Base-by-base conservation (phyloP, 1,140 invertebrate genomes). In the Bombus terrestris region DNA sequence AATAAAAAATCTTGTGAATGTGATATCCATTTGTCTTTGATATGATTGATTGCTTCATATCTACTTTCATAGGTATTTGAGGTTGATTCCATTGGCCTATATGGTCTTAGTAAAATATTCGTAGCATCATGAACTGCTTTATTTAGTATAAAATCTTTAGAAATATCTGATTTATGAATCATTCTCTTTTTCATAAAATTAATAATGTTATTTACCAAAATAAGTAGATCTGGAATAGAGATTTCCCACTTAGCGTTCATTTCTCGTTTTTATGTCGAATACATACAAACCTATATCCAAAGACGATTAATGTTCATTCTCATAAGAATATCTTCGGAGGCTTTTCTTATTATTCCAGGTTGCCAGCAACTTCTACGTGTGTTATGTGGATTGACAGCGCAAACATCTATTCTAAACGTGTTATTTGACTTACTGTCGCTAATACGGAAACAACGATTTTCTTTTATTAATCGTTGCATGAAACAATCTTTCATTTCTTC, bases 311-410 rank as follows among this genome's bases (percentile, higher is more conserved):
- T 89, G 22, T 89, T 92, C 88, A 92, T 92, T 64, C 84, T 85
- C 32, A 59, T 37, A n/a, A 92, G 79, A 37, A 92, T 83, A n/a
- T 92, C 85, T 37, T 92, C 83, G 8, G 75, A 89, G 72, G 89
- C 89, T 59, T 47, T 87, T 47, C n/a, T 77, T 39, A 92, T 68
- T 64, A 83, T 83, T 79, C 89, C 88, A 32, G 74, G 37, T 35
- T 83, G 22, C 81, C 79, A 91, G 39, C 83, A 76, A 66, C 43
- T 87, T 83, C 81, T 85, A 71, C 43, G 37, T 32, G n/a, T 41
- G 39, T 74, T 84, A 69, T 71, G 41, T 32, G 72, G 66, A 84
- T 88, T 80, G 68, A 76, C 82, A 37, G 74, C 71, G 8, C 66
- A 57, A 8, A 80, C 57, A 15, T 89, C 68, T 73, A 88, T 83